Percentiles rank a stretch among this genome's conserved stretches.
These are phyloP conservation scores for Zygothrica quintamaculata DNA, from an alignment of 2,888 invertebrate species.

Conservation along the genomic window DNA sequence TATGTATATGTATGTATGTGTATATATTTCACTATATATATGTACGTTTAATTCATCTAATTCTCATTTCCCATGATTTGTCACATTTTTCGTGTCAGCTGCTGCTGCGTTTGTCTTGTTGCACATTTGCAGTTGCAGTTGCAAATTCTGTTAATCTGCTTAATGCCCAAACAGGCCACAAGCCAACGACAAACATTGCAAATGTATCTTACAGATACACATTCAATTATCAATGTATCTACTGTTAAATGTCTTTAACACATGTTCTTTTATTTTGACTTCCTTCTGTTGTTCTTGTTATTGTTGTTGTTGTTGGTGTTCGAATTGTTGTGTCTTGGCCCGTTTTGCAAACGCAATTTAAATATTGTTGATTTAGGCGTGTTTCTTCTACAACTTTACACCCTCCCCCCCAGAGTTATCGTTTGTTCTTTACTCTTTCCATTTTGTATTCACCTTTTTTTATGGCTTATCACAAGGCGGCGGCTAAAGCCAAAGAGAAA, in stretches of 20 bases:
- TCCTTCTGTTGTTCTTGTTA: no score
- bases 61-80: slow-evolving; percentile 40
- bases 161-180: no score
- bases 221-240: slow-evolving; percentile 15
- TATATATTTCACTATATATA: no score
- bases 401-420: no score
- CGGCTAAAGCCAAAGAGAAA: slow-evolving; percentile 68
- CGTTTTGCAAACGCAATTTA: no score
- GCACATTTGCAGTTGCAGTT: slow-evolving; percentile 39
- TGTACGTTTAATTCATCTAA: slow-evolving; percentile 40
- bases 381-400: no score
- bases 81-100: slow-evolving; percentile 31
- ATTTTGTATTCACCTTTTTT: slow-evolving; percentile 80
- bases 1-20: no score
- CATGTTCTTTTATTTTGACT: no score
- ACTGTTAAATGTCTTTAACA: slow-evolving; percentile 4
- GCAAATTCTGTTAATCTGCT: slow-evolving; percentile 13
- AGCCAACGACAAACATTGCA: slow-evolving; percentile 3
- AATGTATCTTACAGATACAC: slow-evolving; percentile 52
- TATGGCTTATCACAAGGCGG: slow-evolving; percentile 56
- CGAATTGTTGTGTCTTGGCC: no score
- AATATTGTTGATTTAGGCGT: neutral
- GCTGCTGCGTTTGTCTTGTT: no score
- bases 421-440: no score
- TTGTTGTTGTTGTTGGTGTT: no score